Conservation (phyloP, 2,888 invertebrate species). For the Congeria kusceri region DNA sequence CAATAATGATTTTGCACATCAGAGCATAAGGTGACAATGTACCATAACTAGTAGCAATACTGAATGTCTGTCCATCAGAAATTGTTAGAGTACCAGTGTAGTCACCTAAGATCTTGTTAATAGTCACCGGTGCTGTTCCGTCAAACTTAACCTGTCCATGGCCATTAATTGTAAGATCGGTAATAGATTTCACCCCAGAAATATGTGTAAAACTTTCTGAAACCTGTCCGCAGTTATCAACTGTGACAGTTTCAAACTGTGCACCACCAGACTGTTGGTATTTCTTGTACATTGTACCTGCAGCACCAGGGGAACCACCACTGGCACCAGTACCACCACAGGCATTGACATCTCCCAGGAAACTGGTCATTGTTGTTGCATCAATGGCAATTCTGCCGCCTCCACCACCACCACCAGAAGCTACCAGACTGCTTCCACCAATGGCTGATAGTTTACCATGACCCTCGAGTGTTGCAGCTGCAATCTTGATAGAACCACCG, state of each 20-base stretch:
- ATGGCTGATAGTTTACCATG: slow-evolving; percentile 69
- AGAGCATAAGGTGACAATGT: slow-evolving; percentile 70
- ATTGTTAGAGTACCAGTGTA: slow-evolving; percentile 66
- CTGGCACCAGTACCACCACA: slow-evolving; percentile 63
- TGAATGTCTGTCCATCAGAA: slow-evolving; percentile 53
- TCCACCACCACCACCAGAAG: slow-evolving; percentile 63
- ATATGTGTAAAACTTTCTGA: slow-evolving; percentile 52
- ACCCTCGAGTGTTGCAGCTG: slow-evolving; percentile 63
- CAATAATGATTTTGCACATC: slow-evolving; percentile 65
- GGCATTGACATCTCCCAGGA: slow-evolving; percentile 61
- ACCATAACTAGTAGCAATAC: slow-evolving; percentile 73
- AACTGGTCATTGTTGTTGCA: slow-evolving; percentile 51
- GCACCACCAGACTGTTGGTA: slow-evolving; percentile 65
- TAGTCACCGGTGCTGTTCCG: slow-evolving; percentile 32
- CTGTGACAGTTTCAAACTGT: slow-evolving; percentile 43
- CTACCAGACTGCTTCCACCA: slow-evolving; percentile 68
- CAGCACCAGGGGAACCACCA: slow-evolving; percentile 61
- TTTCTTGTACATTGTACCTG: slow-evolving; percentile 70
- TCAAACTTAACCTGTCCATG: slow-evolving; percentile 54
- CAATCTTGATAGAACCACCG: slow-evolving; percentile 60
- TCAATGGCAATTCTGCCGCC: slow-evolving; percentile 69
- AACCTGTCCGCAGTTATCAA: slow-evolving; percentile 59
- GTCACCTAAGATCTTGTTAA: slow-evolving; percentile 69
- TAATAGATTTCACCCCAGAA: slow-evolving; percentile 33
- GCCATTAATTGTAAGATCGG: slow-evolving; percentile 57